These are phyloP conservation scores for Toxostoma redivivum DNA, from an alignment of 2,113 vertebrate genomes.

Conservation along the genomic window DNA sequence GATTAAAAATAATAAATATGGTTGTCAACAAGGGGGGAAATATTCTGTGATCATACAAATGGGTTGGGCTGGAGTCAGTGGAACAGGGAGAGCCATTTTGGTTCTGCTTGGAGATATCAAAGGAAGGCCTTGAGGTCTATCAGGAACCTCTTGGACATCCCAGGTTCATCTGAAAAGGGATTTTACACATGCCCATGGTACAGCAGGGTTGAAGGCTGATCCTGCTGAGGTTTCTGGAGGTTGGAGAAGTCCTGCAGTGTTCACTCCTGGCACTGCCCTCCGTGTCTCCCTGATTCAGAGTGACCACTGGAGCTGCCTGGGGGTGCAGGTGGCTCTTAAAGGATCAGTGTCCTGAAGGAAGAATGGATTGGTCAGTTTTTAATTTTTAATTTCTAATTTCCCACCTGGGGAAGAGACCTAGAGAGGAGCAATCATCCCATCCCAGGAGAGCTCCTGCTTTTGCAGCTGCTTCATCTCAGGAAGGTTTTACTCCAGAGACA, in stretches of 20 bases:
- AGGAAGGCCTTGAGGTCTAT: background rate
- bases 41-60: background rate
- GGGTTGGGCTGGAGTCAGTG: background rate
- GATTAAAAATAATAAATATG: conserved; percentile 2
- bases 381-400: background rate
- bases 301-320: background rate
- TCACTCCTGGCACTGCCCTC: accelerated
- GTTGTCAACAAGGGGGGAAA: background rate
- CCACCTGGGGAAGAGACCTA: background rate
- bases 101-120: background rate
- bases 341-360: background rate
- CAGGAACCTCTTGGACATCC: background rate
- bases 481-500: background rate
- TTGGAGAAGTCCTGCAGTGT: background rate
- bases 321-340: background rate
- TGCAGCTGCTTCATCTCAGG: background rate
- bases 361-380: background rate
- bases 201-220: background rate
- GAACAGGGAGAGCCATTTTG: background rate
- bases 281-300: background rate
- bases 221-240: background rate
- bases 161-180: background rate
- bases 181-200: too few species aligned
- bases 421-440: background rate
- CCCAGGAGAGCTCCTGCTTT: background rate